Conservation (phyloP, 2,888 invertebrate genomes). For the Xanthia icteritia region DNA sequence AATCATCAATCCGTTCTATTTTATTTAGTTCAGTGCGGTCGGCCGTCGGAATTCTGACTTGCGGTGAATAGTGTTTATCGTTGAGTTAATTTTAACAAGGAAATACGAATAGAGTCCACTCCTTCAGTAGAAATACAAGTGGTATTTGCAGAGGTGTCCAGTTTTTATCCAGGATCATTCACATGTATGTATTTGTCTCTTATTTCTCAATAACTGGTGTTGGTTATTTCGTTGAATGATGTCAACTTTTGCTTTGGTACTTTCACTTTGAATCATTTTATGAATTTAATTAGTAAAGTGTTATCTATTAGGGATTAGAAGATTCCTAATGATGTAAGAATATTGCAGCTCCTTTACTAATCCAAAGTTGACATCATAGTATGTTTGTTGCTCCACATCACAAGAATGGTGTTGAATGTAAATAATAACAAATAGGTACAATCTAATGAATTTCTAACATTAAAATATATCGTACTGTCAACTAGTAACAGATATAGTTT, state of each 20-base stretch:
- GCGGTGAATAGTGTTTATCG: constrained; percentile 55
- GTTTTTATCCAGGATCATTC: constrained; percentile 38
- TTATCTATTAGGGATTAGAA: constrained; percentile 17
- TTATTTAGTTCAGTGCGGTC: constrained; percentile 58
- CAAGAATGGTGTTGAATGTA: constrained; percentile 57
- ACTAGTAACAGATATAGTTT: constrained; percentile 9
- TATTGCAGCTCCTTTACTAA: not conserved
- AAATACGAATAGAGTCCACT: constrained; percentile 37
- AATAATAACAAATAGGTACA: constrained; percentile 61
- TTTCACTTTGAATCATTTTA: constrained; percentile 74
- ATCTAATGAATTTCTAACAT: constrained; percentile 45
- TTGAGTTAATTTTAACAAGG: constrained; percentile 27
- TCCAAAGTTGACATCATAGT: constrained; percentile 6
- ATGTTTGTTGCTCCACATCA: constrained; percentile 20
- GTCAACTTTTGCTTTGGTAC: constrained; percentile 78
- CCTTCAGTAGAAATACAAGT: constrained; percentile 53
- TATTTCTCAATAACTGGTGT: constrained; percentile 54
- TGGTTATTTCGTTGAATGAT: constrained; percentile 74
- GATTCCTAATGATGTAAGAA: constrained; percentile 34
- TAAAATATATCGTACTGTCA: not conserved
- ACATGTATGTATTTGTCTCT: constrained; percentile 68
- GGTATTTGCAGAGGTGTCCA: constrained; percentile 54
- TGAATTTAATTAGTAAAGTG: constrained; percentile 37
- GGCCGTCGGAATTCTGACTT: constrained; percentile 60
- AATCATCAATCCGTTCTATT: constrained; percentile 45